Base-by-base conservation (phyloP, 2,113 vertebrate genomes). In the Numenius arquata region DNA sequence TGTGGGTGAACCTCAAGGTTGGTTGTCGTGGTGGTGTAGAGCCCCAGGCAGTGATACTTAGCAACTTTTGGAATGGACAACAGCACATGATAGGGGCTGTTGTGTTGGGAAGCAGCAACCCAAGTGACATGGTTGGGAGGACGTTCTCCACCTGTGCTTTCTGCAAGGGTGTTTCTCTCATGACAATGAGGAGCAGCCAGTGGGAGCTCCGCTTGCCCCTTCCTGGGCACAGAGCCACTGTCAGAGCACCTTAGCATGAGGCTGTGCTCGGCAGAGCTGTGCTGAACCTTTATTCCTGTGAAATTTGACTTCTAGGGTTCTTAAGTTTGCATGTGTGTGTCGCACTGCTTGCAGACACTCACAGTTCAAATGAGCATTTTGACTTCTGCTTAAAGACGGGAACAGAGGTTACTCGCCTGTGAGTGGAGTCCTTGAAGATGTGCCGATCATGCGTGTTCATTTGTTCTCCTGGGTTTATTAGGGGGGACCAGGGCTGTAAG, bases 211-310 rank as follows among this genome's bases (percentile, higher is more conserved):
- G 2, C 61, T 85, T 89, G 27, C 32, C 21, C 47, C 25, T 21
- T 76, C 32, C 20, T 67, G 45, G 58, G 11, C 13, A 27, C 3
- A 5, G n/a, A 59, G 30, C 38, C 47, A 22, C 30, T 66, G 58
- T 29, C n/a, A 32, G 56, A 81, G 52, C 1, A 1, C 41, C 25
- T 76, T 82, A 40, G 45, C 47, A 26, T 2, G 7, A 77, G 52
- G 12, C 16, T 50, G 6, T 0, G 0, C 58, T 85, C 2, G 1
- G 10, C 40, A 67, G 58, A n/a, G 11, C 59, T 50, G 6, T 0
- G 9, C 26, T 74, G 36, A 34, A 41, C 40, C 85, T 61, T 67
- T 62, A 25, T 68, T 76, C 17, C 17, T 1, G 6, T 61, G 56
- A 61, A 73, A 56, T 50, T 18, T 0, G 5, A 18, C 18, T 55